Percentiles rank a stretch among this genome's conserved stretches.
Evolutionary conservation across 1,140 invertebrate genomes (phyloP).

Genomic region (Planococcus citri): DNA sequence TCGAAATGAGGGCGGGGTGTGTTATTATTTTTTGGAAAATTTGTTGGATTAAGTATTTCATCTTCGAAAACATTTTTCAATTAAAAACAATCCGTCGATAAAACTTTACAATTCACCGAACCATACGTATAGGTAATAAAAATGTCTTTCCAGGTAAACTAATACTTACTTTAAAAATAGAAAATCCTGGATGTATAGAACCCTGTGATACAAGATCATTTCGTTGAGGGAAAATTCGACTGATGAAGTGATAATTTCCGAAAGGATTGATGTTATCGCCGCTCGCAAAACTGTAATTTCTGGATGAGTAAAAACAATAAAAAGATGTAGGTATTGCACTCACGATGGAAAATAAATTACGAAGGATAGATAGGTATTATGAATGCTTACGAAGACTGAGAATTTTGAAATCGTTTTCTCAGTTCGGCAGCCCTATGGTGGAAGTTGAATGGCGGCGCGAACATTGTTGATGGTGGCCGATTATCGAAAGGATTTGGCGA

Average conservation of each 20-base stretch:
- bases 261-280: background rate
- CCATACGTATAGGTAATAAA: too few relatives aligned
- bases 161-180: slow-evolving; percentile 8
- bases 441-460: background rate
- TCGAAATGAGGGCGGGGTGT: too few relatives aligned
- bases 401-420: background rate
- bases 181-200: slow-evolving; percentile 1
- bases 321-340: background rate
- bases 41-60: too few relatives aligned
- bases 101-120: background rate
- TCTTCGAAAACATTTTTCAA: too few relatives aligned
- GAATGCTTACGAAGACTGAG: background rate
- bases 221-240: background rate
- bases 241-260: background rate
- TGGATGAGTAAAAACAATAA: background rate
- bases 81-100: background rate
- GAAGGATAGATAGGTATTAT: background rate
- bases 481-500: background rate
- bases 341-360: background rate
- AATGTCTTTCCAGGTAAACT: background rate
- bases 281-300: background rate
- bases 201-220: background rate
- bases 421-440: background rate
- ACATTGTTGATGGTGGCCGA: background rate
- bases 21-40: too few relatives aligned